Base-by-base conservation (phyloP, 2,888 invertebrate species). In the Crepidodera aurea region DNA sequence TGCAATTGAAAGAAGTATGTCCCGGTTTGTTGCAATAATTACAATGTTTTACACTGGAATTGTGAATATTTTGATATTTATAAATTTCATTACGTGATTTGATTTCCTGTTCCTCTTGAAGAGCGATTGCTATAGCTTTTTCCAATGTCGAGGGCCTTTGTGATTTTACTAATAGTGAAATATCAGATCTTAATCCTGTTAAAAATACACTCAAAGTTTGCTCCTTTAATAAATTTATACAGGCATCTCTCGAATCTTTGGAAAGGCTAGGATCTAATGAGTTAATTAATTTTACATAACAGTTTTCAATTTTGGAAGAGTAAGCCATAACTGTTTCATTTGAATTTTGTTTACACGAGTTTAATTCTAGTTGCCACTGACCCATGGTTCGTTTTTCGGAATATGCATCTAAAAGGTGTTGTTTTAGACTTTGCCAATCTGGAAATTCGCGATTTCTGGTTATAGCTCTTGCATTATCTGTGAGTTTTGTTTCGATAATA, bases 41-140 rank as follows among this genome's bases (percentile, higher is more conserved):
- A 37, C 37, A 37, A 37, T 37, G 37, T 13, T 37, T 37, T n/a
- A 37, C 37, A 37, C 13, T 37, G 13, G 37, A 37, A 32, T 44
- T 67, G 37, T 37, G 37, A 37, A 37, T 13, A n/a, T 37, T 37
- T 37, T 37, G 37, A 37, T 37, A 37, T 37, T 37, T 37, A 37
- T 37, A 12, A 37, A 37, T 37, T 37, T 37, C 37, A 12, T 37
- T 37, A 10, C 13, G n/a, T 37, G 37, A 37, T 13, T 37, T 13
- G 4, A 37, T 37, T 37, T 37, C 37, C 13, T 37, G 37, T 13
- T 37, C 37, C 7, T 27, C 27, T 7, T 27, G 27, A 27, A 27
- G 27, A 27, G 27, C 27, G 7, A 27, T 27, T 27, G 37, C 37
- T 12, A 37, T 37, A 13, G 37, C 37, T 37, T 37, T 37, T 37